Evolutionary conservation across 1,140 invertebrate genomes (phyloP).

Genomic region (Akabosia matsudoensis): DNA sequence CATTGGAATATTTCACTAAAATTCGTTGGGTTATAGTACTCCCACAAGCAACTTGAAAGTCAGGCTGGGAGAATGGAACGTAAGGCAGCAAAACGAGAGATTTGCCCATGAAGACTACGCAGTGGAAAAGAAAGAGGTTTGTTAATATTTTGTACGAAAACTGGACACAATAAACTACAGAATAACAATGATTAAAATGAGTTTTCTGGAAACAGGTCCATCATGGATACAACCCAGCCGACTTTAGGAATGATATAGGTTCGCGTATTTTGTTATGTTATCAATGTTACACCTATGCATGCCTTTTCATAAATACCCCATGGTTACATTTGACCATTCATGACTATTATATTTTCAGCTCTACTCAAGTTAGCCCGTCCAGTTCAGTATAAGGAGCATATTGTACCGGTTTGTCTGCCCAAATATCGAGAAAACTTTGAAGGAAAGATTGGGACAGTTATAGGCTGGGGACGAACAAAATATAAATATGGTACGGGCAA

Average conservation of each 20-base stretch:
- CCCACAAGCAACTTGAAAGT: slow-evolving; percentile 80
- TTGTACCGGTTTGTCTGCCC: slow-evolving; percentile 80
- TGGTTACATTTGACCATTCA: neutral
- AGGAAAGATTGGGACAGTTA: slow-evolving; percentile 80
- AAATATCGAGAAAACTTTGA: slow-evolving; percentile 68
- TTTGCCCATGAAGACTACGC: slow-evolving; percentile 81
- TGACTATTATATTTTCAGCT: neutral
- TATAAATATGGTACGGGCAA: slow-evolving; percentile 53
- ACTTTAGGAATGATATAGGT: slow-evolving; percentile 86
- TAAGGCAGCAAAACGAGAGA: slow-evolving; percentile 74
- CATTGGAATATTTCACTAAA: neutral
- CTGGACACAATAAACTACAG: no score
- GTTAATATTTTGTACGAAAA: slow-evolving; percentile 2
- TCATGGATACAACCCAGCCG: slow-evolving; percentile 78
- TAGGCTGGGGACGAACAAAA: slow-evolving; percentile 76
- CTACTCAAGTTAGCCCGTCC: slow-evolving; percentile 46
- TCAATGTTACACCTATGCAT: no score
- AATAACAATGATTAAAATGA: no score
- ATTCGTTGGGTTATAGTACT: slow-evolving; percentile 59
- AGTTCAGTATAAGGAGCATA: slow-evolving; percentile 74
- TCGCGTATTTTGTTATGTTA: neutral
- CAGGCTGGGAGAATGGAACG: slow-evolving; percentile 85
- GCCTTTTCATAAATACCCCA: neutral
- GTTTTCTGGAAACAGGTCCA: slow-evolving; percentile 58
- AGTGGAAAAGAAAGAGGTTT: slow-evolving; percentile 80